Evolutionary conservation across 2,797 vertebrate species (phyloP).

Genomic region (Taeniopygia guttata): DNA sequence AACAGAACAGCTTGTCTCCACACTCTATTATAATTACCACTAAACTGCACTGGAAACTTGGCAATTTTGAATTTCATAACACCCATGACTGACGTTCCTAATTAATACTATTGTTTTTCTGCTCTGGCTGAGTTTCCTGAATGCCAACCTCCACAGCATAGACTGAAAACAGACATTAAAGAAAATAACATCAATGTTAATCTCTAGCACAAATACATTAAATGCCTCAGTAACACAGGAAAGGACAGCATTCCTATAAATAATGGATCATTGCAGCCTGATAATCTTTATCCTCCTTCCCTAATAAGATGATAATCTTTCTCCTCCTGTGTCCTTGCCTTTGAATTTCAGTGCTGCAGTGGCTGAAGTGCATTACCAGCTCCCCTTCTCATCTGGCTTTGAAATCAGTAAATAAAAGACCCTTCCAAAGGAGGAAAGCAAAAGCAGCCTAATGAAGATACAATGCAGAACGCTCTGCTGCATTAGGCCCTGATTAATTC

Average conservation of each 20-base stretch:
- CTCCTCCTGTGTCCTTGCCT: conserved; percentile 60
- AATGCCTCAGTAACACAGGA: conserved; percentile 38
- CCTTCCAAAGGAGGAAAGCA: conserved; percentile 41
- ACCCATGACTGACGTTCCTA: conserved; percentile 73
- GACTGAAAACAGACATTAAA: conserved; percentile 71
- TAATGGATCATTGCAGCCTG: conserved; percentile 58
- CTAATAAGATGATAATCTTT: conserved; percentile 68
- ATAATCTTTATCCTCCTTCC: conserved; percentile 47
- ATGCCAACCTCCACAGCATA: conserved; percentile 56
- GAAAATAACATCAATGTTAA: conserved; percentile 62
- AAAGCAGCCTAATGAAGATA: background rate
- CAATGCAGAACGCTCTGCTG: background rate
- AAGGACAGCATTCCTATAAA: conserved; percentile 55
- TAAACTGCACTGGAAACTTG: conserved; percentile 66
- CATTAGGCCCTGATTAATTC: background rate
- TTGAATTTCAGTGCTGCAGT: conserved; percentile 26
- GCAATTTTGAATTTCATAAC: conserved; percentile 73
- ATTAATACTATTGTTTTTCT: conserved; percentile 75
- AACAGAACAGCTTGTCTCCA: conserved; percentile 71
- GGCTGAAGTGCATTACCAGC: background rate
- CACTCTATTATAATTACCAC: conserved; percentile 68
- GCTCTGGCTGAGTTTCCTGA: conserved; percentile 70
- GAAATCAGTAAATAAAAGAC: conserved; percentile 50
- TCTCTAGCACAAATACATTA: conserved; percentile 64
- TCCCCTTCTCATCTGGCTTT: conserved; percentile 31